A percentile compares a stretch with the other conserved stretches of the same genome.
phyloP scores from a whole-genome alignment of 1,140 invertebrate genomes.

The Lepidurus packardi region DNA sequence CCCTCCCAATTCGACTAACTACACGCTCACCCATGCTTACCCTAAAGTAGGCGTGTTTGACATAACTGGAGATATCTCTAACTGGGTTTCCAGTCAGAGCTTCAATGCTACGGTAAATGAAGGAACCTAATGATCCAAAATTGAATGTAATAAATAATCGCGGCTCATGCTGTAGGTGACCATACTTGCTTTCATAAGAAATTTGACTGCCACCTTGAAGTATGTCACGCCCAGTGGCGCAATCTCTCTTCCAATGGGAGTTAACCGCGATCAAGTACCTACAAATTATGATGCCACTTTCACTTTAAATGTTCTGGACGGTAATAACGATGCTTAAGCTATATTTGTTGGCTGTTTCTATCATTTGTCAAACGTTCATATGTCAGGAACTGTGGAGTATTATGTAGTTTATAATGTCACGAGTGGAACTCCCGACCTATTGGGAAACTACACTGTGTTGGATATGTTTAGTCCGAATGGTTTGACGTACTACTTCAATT shows the following conservation, averaged over 20 bases:
- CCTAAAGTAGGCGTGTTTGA: slow-evolving; percentile 37
- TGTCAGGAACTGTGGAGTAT: slow-evolving; percentile 27
- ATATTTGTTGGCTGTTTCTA: no score
- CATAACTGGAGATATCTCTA: slow-evolving; percentile 39
- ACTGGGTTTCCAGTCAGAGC: slow-evolving; percentile 38
- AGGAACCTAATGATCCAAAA: neutral
- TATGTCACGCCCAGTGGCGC: neutral
- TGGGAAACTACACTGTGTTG: neutral
- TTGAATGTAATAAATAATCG: neutral
- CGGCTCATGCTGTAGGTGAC: neutral
- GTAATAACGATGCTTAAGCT: neutral
- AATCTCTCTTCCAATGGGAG: neutral
- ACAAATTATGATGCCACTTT: neutral
- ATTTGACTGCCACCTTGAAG: neutral
- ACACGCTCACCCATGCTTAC: slow-evolving; percentile 38
- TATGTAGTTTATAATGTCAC: neutral
- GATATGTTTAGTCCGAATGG: neutral
- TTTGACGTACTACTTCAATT: neutral
- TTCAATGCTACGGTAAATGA: slow-evolving; percentile 34
- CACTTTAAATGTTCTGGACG: neutral
- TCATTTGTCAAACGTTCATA: no score
- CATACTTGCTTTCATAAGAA: neutral
- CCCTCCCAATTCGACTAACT: neutral
- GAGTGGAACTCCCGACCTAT: neutral
- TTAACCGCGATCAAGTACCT: neutral